These are phyloP conservation scores for Candidula unifasciata DNA, from an alignment of 2,888 invertebrate genomes.

Conservation along the genomic window DNA sequence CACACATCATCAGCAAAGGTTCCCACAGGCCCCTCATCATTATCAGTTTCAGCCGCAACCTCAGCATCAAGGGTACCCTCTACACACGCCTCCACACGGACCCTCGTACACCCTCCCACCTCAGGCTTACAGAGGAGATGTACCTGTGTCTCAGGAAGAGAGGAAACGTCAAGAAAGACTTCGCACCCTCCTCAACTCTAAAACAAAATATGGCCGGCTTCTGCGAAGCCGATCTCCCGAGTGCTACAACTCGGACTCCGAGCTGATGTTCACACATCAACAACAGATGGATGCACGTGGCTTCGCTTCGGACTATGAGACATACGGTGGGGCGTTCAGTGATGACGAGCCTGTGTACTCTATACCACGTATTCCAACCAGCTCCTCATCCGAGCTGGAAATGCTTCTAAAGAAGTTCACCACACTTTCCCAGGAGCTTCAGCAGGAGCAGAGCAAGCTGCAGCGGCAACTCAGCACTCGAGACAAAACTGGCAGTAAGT, in stretches of 20 bases:
- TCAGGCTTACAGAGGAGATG: conserved; percentile 47
- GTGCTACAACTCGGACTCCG: conserved; percentile 92
- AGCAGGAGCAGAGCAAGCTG: conserved; percentile 71
- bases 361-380: conserved; percentile 70
- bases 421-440: conserved; percentile 79
- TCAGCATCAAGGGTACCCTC: conserved; percentile 33
- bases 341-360: conserved; percentile 72
- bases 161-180: conserved; percentile 68
- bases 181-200: conserved; percentile 70
- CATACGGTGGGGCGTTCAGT: conserved; percentile 70
- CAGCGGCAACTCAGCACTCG: conserved; percentile 67
- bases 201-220: conserved; percentile 69
- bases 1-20: conserved; percentile 29
- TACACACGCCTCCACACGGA: conserved; percentile 36
- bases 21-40: conserved; percentile 22
- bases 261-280: conserved; percentile 80
- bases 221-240: conserved; percentile 80
- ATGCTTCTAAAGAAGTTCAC: conserved; percentile 76
- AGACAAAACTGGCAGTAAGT: conserved; percentile 49
- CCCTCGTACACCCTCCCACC: conserved; percentile 20
- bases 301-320: conserved; percentile 73
- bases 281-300: conserved; percentile 66
- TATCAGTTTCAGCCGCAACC: conserved; percentile 37
- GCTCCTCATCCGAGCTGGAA: conserved; percentile 74
- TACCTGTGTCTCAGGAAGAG: conserved; percentile 56